These are phyloP conservation scores for Rhizomys pruinosus DNA, from an alignment of 2,113 vertebrate genomes.

Conservation along the genomic window DNA sequence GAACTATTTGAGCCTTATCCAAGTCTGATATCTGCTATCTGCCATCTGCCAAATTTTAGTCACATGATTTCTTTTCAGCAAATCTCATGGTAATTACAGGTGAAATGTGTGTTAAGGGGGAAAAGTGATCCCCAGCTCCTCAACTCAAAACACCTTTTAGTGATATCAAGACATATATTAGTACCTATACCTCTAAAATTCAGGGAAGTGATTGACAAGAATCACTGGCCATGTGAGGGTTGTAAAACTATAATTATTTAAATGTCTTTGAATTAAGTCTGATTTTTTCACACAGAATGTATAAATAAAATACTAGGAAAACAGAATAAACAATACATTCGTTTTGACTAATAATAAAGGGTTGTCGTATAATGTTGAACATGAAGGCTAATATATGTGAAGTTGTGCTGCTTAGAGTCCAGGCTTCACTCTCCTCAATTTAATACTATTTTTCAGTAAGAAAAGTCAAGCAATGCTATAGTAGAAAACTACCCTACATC, in stretches of 20 bases:
- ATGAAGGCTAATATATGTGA: slow-evolving; percentile 26
- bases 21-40: slow-evolving; percentile 25
- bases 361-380: slow-evolving; percentile 43
- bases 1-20: neutral
- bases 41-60: neutral
- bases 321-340: slow-evolving; percentile 8
- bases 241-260: slow-evolving; percentile 66
- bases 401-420: neutral
- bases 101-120: neutral
- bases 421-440: neutral
- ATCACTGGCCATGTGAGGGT: neutral
- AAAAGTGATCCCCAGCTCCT: neutral
- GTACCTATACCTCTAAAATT: neutral
- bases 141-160: slow-evolving; percentile 46
- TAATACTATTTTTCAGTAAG: slow-evolving; percentile 40
- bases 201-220: slow-evolving; percentile 19
- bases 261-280: slow-evolving; percentile 38
- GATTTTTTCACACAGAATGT: slow-evolving; percentile 45
- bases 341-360: neutral
- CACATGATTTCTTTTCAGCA: slow-evolving; percentile 20
- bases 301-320: slow-evolving; percentile 43
- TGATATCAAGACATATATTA: slow-evolving; percentile 20
- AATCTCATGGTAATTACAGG: slow-evolving; percentile 8
- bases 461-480: slow-evolving; percentile 48
- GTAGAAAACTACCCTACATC: slow-evolving; percentile 13